Conservation (phyloP, 1,140 invertebrate species). For the Ptiloglossa arizonensis region DNA sequence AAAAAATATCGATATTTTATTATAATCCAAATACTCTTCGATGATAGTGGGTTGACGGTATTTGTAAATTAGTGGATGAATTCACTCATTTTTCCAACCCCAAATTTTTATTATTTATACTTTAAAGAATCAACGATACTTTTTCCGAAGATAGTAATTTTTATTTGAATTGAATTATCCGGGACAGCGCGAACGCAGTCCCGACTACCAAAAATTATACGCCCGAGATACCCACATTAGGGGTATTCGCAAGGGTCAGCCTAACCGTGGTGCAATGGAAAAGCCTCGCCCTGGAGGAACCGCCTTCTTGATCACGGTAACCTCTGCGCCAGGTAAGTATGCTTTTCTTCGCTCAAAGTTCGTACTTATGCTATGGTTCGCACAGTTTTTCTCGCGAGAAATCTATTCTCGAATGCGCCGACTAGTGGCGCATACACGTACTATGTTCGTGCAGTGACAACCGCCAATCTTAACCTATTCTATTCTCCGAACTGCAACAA, state of each 20-base stretch:
- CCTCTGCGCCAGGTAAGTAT: conserved; percentile 87
- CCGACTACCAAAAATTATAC: conserved; percentile 88
- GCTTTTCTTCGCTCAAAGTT: conserved; percentile 45
- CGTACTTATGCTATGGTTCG: neutral
- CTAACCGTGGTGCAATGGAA: conserved; percentile 87
- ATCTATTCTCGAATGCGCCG: neutral
- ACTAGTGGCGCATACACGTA: neutral
- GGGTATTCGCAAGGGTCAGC: conserved; percentile 88
- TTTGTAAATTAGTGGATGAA: too few relatives aligned
- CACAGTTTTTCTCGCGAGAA: conserved; percentile 40
- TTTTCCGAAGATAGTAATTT: too few relatives aligned
- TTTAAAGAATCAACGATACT: too few relatives aligned
- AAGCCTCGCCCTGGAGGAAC: conserved; percentile 86
- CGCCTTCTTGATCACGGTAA: conserved; percentile 86
- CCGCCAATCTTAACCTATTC: neutral
- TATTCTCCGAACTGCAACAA: too few relatives aligned
- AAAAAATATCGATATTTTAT: too few relatives aligned
- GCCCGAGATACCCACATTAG: conserved; percentile 87
- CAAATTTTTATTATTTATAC: too few relatives aligned
- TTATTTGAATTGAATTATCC: conserved; percentile 37
- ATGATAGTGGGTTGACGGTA: too few relatives aligned
- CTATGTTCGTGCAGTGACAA: too few relatives aligned
- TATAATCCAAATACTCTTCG: too few relatives aligned
- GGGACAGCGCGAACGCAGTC: conserved; percentile 84
- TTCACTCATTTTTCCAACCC: too few relatives aligned